These are phyloP conservation scores for Saturnia pavonia DNA, from an alignment of 2,888 invertebrate species.

Conservation along the genomic window DNA sequence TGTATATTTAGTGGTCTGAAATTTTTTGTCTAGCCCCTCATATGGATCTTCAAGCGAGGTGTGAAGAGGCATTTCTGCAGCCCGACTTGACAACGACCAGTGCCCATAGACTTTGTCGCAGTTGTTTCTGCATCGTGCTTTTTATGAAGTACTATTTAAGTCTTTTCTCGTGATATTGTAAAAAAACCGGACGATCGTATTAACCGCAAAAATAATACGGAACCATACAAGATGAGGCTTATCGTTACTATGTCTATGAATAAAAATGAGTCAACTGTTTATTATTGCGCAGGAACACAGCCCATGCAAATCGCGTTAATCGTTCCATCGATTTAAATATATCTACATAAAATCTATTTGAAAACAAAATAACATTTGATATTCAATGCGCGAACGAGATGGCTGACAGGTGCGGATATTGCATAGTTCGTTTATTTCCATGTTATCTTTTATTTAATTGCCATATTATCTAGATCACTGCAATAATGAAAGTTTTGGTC, in stretches of 20 bases:
- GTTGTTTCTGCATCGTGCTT: too few species aligned
- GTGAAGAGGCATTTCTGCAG: too few species aligned
- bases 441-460: slow-evolving; percentile 19
- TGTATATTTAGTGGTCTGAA: too few species aligned
- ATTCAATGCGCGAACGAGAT: slow-evolving; percentile 11
- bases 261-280: slow-evolving; percentile 7
- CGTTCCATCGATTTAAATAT: slow-evolving; percentile 48
- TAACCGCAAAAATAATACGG: background rate
- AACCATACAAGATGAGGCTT: background rate
- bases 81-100: too few species aligned
- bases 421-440: slow-evolving; percentile 18
- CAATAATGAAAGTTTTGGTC: background rate
- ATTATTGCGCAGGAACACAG: background rate
- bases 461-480: background rate
- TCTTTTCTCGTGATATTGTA: too few species aligned
- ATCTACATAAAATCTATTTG: slow-evolving; percentile 46
- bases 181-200: too few species aligned
- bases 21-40: too few species aligned
- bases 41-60: too few species aligned
- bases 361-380: slow-evolving; percentile 20
- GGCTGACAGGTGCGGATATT: slow-evolving; percentile 21
- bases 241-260: slow-evolving; percentile 1
- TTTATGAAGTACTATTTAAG: too few species aligned
- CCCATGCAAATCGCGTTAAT: slow-evolving; percentile 6
- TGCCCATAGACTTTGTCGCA: too few species aligned